Evolutionary conservation across 2,113 vertebrate species (phyloP).

Genomic region (Scalopus aquaticus): DNA sequence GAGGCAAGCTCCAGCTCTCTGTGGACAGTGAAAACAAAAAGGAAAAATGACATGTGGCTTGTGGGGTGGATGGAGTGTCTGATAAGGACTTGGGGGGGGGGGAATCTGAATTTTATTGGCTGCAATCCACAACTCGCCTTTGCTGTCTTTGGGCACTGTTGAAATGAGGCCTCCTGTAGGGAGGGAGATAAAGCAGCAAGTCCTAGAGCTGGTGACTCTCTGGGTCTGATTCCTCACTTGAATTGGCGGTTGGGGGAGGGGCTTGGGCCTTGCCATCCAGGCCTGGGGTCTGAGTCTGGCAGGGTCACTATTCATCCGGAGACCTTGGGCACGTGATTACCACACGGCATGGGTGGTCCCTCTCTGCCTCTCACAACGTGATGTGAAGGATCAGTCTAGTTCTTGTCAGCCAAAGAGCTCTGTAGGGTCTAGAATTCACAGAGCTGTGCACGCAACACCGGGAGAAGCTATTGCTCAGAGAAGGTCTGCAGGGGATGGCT

Average conservation of each 20-base stretch:
- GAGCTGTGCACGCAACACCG: background rate
- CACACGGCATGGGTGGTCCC: background rate
- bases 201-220: background rate
- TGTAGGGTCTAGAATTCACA: background rate
- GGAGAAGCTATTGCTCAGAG: background rate
- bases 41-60: background rate
- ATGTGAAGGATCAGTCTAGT: background rate
- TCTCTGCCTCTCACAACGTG: background rate
- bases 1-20: background rate
- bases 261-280: background rate
- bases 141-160: background rate
- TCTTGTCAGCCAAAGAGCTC: background rate
- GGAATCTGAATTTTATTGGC: background rate
- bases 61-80: background rate
- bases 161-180: background rate
- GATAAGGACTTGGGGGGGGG: background rate
- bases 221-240: background rate
- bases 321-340: background rate
- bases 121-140: background rate
- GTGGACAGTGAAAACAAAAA: background rate
- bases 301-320: background rate
- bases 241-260: background rate
- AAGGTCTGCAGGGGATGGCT: background rate
- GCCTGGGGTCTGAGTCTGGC: background rate
- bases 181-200: background rate